A percentile compares a stretch with the other conserved stretches of the same genome.
These are phyloP conservation scores for Octonoba sinensis DNA, from an alignment of 2,888 invertebrate species.

Conservation along the genomic window DNA sequence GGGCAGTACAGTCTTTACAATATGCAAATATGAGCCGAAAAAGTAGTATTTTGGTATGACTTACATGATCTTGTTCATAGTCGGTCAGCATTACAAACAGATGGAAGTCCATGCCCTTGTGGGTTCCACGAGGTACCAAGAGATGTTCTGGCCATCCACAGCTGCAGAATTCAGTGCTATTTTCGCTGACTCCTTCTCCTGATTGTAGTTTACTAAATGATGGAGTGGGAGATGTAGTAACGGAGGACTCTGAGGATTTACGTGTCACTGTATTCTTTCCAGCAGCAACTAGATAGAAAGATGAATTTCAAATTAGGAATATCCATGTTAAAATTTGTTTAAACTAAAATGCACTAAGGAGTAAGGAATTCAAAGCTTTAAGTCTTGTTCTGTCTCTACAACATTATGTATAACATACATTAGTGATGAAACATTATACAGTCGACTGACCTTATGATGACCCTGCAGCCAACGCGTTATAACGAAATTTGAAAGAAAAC, in stretches of 20 bases:
- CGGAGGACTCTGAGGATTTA: conserved; percentile 74
- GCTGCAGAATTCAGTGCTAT: conserved; percentile 74
- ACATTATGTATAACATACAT: too few species aligned
- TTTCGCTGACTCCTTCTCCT: conserved; percentile 19
- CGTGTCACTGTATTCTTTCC: conserved; percentile 66
- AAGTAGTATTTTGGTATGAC: conserved; percentile 13
- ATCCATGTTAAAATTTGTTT: too few species aligned
- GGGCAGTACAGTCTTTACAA: too few species aligned
- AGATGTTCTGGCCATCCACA: conserved; percentile 84
- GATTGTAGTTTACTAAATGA: conserved; percentile 22
- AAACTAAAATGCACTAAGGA: not conserved
- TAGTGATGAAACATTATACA: too few species aligned
- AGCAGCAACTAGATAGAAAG: conserved; percentile 65
- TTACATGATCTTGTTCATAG: conserved; percentile 78
- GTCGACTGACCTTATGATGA: too few species aligned
- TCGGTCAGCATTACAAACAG: conserved; percentile 85
- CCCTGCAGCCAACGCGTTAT: too few species aligned
- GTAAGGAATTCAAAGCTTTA: not conserved
- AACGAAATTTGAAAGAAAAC: too few species aligned
- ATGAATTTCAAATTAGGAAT: not conserved
- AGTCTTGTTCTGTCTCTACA: not conserved
- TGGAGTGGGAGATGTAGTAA: conserved; percentile 27
- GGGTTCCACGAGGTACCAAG: conserved; percentile 81
- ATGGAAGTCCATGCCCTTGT: conserved; percentile 78
- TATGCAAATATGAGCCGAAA: too few species aligned